Conservation (phyloP, 2,113 vertebrate genomes). For the Gasterosteus aculeatus region DNA sequence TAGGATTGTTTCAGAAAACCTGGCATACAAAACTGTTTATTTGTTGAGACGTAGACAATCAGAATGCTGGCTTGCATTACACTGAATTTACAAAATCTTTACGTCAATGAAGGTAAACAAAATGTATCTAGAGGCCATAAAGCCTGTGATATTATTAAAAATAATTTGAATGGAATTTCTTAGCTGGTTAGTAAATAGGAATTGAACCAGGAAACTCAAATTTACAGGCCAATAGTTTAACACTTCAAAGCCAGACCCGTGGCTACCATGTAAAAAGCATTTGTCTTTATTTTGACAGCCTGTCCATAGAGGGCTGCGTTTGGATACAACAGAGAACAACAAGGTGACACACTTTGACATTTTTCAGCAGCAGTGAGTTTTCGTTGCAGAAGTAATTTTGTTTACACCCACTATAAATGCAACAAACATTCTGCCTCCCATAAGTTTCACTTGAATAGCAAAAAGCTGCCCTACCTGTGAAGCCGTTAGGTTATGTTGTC, state of each 20-base stretch:
- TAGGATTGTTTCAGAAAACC: neutral
- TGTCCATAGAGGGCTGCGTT: neutral
- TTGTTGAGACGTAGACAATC: neutral
- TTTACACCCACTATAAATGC: conserved; percentile 18
- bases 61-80: neutral
- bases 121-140: neutral
- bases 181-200: neutral
- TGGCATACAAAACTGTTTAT: neutral
- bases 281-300: conserved; percentile 27
- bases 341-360: conserved; percentile 16
- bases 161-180: neutral
- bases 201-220: neutral
- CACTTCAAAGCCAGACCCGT: neutral
- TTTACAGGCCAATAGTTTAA: neutral
- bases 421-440: conserved; percentile 24
- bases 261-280: neutral
- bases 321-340: conserved; percentile 29
- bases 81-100: neutral
- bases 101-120: neutral
- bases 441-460: conserved; percentile 5
- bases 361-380: conserved; percentile 13
- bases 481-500: conserved; percentile 64
- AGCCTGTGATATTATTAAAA: neutral
- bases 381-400: conserved; percentile 17
- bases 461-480: conserved; percentile 34